A percentile compares a stretch with the other conserved stretches of the same genome.
Evolutionary conservation across 2,888 invertebrate species (phyloP).

Genomic region (Embidobia sp.): DNA sequence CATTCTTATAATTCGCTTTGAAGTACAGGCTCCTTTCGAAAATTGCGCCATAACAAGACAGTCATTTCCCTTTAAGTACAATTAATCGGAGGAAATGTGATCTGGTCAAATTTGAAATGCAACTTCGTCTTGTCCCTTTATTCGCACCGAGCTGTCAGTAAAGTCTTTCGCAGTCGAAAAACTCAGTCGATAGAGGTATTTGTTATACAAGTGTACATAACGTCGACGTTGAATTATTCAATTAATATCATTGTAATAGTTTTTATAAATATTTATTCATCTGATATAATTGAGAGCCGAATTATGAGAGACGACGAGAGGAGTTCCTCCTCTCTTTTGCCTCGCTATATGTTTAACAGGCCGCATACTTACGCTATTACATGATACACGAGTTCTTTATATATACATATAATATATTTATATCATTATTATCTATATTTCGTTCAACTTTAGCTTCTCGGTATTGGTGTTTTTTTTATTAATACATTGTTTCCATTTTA

Average conservation of each 20-base stretch:
- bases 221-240: slow-evolving; percentile 21
- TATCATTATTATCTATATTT: slow-evolving; percentile 51
- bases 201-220: slow-evolving; percentile 30
- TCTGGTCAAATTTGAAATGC: too few relatives aligned
- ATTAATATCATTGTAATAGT: slow-evolving; percentile 42
- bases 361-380: slow-evolving; percentile 56
- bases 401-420: slow-evolving; percentile 16
- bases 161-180: slow-evolving; percentile 28
- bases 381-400: slow-evolving; percentile 34
- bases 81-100: too few relatives aligned
- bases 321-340: slow-evolving; percentile 32
- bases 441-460: slow-evolving; percentile 56
- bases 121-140: too few relatives aligned
- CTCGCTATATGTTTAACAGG: slow-evolving; percentile 66
- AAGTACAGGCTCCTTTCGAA: too few relatives aligned
- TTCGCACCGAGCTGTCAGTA: slow-evolving; percentile 7
- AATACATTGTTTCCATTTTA: slow-evolving; percentile 58
- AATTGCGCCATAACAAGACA: too few relatives aligned
- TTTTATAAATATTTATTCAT: slow-evolving; percentile 35
- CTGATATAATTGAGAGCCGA: slow-evolving; percentile 22
- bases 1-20: background rate
- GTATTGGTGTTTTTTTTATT: slow-evolving; percentile 66
- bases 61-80: too few relatives aligned
- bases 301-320: too few relatives aligned
- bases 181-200: slow-evolving; percentile 39